Percentiles rank a stretch among this genome's conserved stretches.
These are phyloP conservation scores for Anodontia alba DNA, from an alignment of 2,888 invertebrate genomes.

Conservation along the genomic window DNA sequence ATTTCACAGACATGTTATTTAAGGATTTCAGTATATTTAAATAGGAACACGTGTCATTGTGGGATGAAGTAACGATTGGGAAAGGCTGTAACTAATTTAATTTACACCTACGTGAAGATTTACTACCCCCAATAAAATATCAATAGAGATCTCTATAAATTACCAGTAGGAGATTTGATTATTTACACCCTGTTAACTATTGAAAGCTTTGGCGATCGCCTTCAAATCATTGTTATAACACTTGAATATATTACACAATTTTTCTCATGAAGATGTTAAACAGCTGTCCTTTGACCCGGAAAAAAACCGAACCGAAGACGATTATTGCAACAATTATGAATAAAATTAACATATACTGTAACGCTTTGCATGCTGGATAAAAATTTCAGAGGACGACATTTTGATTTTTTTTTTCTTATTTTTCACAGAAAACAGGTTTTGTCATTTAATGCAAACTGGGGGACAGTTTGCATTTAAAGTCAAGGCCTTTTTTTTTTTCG, in stretches of 20 bases:
- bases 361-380: no score
- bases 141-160: slow-evolving; percentile 11
- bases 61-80: no score
- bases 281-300: background rate
- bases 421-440: no score
- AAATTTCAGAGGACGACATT: no score
- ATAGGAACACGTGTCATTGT: background rate
- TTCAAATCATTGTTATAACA: slow-evolving; percentile 10
- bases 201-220: background rate
- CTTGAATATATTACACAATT: background rate
- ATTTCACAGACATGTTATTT: no score
- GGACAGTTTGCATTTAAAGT: no score
- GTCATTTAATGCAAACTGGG: no score
- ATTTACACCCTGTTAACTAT: slow-evolving; percentile 13
- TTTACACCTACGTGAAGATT: slow-evolving; percentile 8
- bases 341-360: no score
- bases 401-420: no score
- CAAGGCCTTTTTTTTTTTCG: no score
- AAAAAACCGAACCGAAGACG: background rate
- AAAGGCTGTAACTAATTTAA: background rate
- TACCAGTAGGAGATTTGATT: slow-evolving; percentile 2
- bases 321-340: no score
- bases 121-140: slow-evolving; percentile 9
- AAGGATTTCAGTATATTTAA: background rate
- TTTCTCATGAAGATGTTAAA: background rate